These are phyloP conservation scores for Odontocerum albicorne DNA, from an alignment of 2,888 invertebrate genomes.

Conservation along the genomic window DNA sequence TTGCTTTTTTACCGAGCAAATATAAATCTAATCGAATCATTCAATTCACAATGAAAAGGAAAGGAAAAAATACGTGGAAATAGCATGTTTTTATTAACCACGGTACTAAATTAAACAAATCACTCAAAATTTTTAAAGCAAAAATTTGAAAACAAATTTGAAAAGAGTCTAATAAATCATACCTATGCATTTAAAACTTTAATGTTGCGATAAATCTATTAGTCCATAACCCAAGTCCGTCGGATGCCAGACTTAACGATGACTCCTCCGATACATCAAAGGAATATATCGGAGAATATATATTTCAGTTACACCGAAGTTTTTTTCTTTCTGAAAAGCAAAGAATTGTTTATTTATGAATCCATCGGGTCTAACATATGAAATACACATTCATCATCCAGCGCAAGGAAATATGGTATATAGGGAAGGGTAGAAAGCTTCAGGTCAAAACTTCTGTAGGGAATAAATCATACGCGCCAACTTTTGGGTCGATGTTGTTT, in stretches of 20 bases:
- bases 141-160: no score
- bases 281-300: not conserved
- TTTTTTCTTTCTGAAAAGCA: conserved; percentile 16
- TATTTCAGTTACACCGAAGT: conserved; percentile 5
- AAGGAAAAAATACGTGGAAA: not conserved
- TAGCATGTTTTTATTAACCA: not conserved
- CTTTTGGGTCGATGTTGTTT: conserved; percentile 35
- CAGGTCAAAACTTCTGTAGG: conserved; percentile 22
- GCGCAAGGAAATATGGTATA: no score
- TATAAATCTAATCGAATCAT: no score
- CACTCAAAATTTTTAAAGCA: not conserved
- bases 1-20: no score
- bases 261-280: not conserved
- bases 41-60: no score
- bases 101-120: no score
- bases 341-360: conserved; percentile 36
- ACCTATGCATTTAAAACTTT: no score
- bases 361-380: conserved; percentile 32
- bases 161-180: no score
- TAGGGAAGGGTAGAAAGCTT: no score
- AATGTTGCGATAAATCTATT: conserved; percentile 2
- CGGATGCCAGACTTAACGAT: not conserved
- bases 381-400: conserved; percentile 35
- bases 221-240: not conserved
- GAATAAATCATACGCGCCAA: conserved; percentile 33